Evolutionary conservation across 2,113 vertebrate genomes (phyloP).

Genomic region (Piliocolobus tephrosceles): DNA sequence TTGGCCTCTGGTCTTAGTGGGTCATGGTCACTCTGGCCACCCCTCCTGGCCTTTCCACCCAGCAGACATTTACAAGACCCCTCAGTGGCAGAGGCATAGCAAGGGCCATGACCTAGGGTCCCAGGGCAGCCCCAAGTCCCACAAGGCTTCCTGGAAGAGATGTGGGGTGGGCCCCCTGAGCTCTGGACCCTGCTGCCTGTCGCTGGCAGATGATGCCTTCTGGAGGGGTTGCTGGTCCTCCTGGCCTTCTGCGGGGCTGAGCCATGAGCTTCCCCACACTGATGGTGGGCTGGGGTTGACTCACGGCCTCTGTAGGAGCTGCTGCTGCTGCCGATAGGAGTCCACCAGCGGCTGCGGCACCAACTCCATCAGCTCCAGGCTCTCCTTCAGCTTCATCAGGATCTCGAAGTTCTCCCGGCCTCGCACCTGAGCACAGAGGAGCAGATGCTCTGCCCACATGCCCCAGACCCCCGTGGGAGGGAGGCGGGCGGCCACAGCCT

Average conservation of each 20-base stretch:
- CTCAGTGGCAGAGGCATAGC: background rate
- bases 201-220: background rate
- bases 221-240: background rate
- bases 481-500: background rate
- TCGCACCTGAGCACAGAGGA: slow-evolving; percentile 87
- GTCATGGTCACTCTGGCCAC: fast-evolving
- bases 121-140: background rate
- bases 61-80: background rate
- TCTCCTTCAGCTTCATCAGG: slow-evolving; percentile 98
- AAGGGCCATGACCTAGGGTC: background rate
- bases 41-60: background rate
- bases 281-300: slow-evolving; percentile 63
- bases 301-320: slow-evolving; percentile 96
- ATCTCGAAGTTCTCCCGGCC: slow-evolving; percentile 98
- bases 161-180: no score
- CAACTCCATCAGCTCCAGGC: slow-evolving; percentile 95
- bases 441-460: background rate
- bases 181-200: background rate
- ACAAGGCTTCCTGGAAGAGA: background rate
- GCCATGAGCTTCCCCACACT: background rate
- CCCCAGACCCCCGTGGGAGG: background rate
- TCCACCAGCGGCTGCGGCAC: slow-evolving; percentile 95
- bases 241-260: no score
- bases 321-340: slow-evolving; percentile 97
- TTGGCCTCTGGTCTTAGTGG: no score